Evolutionary conservation across 2,888 invertebrate genomes (phyloP).

Genomic region (Marasmarcha lunaedactyla): DNA sequence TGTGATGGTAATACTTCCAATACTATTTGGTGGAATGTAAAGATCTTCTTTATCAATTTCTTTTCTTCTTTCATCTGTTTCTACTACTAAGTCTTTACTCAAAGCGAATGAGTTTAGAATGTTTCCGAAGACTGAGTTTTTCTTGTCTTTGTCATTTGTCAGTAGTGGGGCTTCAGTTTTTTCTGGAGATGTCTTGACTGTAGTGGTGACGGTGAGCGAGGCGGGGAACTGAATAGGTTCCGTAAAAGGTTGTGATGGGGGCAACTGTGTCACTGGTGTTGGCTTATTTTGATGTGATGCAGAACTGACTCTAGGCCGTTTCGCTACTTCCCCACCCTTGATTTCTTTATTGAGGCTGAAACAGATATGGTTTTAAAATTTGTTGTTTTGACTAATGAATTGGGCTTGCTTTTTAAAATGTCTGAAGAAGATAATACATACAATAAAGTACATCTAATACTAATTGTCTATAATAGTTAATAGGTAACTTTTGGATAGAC

Average conservation of each 20-base stretch:
- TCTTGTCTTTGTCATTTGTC: conserved; percentile 20
- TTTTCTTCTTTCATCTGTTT: conserved; percentile 34
- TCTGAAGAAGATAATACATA: too few species aligned
- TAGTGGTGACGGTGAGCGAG: conserved; percentile 54
- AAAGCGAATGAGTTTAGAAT: conserved; percentile 34
- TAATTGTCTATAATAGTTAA: too few species aligned
- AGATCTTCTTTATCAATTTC: conserved; percentile 38
- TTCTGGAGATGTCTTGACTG: conserved; percentile 23
- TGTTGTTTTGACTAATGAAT: not conserved
- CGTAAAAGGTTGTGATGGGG: conserved; percentile 20
- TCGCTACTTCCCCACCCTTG: conserved; percentile 40
- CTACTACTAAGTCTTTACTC: conserved; percentile 39
- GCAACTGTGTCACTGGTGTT: conserved; percentile 5
- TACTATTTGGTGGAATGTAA: conserved; percentile 48
- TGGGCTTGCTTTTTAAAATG: not conserved
- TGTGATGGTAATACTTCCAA: conserved; percentile 60
- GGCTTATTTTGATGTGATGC: conserved; percentile 20
- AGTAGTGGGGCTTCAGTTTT: conserved; percentile 22
- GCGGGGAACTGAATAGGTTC: conserved; percentile 56
- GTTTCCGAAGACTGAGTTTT: conserved; percentile 25
- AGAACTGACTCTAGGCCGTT: conserved; percentile 37
- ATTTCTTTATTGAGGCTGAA: conserved; percentile 55
- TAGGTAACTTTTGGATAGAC: too few species aligned
- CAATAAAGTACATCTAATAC: too few species aligned
- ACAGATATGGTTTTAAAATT: conserved; percentile 13